Conservation (phyloP, 2,888 invertebrate genomes). For the Creontiades dilutus region DNA sequence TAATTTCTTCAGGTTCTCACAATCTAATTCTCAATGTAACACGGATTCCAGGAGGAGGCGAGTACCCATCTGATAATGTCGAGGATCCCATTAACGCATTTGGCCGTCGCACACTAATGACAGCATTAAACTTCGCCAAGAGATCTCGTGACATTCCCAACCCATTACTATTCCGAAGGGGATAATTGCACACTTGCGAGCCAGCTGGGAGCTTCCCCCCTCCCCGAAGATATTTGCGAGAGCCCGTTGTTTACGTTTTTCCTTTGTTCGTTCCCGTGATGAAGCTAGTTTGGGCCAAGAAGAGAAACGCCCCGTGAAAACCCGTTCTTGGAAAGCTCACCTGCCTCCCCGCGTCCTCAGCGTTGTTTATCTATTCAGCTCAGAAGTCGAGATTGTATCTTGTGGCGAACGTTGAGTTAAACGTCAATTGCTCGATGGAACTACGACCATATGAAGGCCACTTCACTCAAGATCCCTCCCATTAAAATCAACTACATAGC, state of each 20-base stretch:
- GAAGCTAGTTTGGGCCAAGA: neutral
- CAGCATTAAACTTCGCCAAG: conserved; percentile 9
- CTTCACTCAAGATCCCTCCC: no score
- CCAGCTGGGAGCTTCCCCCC: neutral
- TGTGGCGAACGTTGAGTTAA: neutral
- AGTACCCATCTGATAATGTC: neutral
- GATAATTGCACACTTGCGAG: conserved; percentile 28
- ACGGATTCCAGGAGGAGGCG: neutral
- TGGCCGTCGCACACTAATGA: conserved; percentile 1
- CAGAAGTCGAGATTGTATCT: neutral
- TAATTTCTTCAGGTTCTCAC: neutral
- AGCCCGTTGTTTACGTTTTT: neutral
- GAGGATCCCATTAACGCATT: conserved; percentile 23
- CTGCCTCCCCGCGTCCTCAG: neutral
- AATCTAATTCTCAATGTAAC: neutral
- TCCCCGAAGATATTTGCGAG: neutral
- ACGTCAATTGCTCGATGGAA: neutral
- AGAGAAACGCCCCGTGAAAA: conserved; percentile 9
- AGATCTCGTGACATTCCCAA: conserved; percentile 39
- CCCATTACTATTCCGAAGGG: conserved; percentile 30
- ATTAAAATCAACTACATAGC: no score
- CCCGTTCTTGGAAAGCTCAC: neutral
- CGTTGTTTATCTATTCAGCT: neutral
- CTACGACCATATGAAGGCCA: no score
- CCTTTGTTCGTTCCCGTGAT: conserved; percentile 19